Conservation (phyloP, 2,113 vertebrate species). For the Melanotaenia duboulayi region DNA sequence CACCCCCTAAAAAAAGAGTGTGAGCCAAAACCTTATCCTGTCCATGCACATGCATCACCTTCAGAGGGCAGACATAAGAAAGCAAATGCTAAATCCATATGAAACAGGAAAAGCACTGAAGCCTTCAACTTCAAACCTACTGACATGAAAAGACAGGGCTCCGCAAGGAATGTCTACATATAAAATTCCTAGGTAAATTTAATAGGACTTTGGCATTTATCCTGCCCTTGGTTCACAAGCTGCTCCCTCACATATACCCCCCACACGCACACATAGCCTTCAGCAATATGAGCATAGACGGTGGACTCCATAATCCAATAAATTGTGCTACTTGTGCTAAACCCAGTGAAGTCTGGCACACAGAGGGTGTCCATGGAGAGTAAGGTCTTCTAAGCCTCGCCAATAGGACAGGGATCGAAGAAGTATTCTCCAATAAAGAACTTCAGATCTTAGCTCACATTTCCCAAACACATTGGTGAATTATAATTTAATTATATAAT, state of each 20-base stretch:
- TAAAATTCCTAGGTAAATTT: conserved; percentile 44
- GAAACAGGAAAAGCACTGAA: conserved; percentile 38
- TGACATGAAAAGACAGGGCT: conserved; percentile 36
- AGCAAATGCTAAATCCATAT: conserved; percentile 46
- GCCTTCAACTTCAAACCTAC: conserved; percentile 43
- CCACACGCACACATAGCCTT: conserved; percentile 52
- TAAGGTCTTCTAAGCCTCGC: conserved; percentile 52
- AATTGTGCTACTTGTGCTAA: conserved; percentile 72
- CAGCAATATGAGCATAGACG: conserved; percentile 64
- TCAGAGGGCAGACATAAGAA: conserved; percentile 32
- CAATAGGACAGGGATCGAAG: conserved; percentile 55
- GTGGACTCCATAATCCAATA: conserved; percentile 76
- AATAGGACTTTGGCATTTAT: conserved; percentile 42
- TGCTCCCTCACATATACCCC: conserved; percentile 48
- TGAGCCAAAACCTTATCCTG: conserved; percentile 47
- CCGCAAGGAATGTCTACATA: conserved; percentile 14
- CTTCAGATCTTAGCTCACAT: conserved; percentile 54
- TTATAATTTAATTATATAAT: conserved; percentile 48
- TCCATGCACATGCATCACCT: conserved; percentile 36
- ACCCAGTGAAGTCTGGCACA: conserved; percentile 71
- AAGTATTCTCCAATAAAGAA: conserved; percentile 53
- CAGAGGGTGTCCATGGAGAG: conserved; percentile 59
- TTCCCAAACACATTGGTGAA: conserved; percentile 28
- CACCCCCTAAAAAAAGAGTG: conserved; percentile 4
- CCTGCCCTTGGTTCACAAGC: conserved; percentile 31